Evolutionary conservation across 35 echinoderm and acorn worm genomes (phyloP), one percentile per base, ranked within the genome.

Genomic region (Strongylocentrotus purpuratus): DNA sequence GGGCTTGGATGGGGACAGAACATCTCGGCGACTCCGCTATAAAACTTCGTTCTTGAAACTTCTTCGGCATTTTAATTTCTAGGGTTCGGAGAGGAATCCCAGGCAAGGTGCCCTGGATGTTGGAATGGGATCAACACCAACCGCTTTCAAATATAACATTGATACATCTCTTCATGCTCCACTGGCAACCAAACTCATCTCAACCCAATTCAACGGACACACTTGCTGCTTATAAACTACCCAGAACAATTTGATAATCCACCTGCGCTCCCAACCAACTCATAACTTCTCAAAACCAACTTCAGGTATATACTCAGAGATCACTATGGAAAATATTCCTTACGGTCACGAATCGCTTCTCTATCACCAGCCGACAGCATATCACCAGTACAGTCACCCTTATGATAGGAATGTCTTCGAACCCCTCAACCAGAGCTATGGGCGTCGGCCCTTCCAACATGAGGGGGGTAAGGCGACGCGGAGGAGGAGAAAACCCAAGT

Each of bases 401-500:
- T 93, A 93, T 45, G 91, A 93, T 28, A 93, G 91, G 48, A 46
- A 46, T 13, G 46, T 93, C 33, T 93, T 93, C 28, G 91, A 93
- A 25, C 91, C 91, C 48, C 48, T 93, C 13, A 46, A 33, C 48
- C 91, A 93, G 48, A 31, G 46, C 17, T 93, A 58, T 13, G 91
- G 91, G 22, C 45, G 91, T 33, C 45, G 91, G 91, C 13, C 91
- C 48, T 6, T 93, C 2, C 91, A 93, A 25, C 91, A 93, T 28
- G 91, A 93, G 18, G 91, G 91, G 46, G 91, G 91, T 5, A 93
- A 93, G 31, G 14, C 91, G 91, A 31, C 46, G 25, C 92, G 97
- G 87, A 94, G 98, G 47, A 70, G 98, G 87, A 88, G 98, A 86
- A 99, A 98, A 78, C 95, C 95, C 9, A 99, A 98, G 94, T 99